Percentiles rank a stretch among this genome's conserved stretches.
Evolutionary conservation across 2,797 vertebrate species (phyloP).

Genomic region (Lerista edwardsae): DNA sequence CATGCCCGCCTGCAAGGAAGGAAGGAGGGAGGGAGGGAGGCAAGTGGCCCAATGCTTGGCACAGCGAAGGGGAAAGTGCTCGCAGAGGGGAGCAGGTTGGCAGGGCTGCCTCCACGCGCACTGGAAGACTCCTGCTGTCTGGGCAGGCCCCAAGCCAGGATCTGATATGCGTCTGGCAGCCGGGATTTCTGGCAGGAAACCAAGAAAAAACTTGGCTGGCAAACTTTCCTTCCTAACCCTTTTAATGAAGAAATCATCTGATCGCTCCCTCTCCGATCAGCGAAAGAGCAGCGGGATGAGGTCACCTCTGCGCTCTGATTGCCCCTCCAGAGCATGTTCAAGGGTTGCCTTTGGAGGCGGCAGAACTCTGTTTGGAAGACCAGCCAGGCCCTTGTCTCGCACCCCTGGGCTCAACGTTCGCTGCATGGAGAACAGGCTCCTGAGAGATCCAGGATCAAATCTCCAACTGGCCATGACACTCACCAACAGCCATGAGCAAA

Average conservation of each 20-base stretch:
- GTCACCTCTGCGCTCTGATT: neutral
- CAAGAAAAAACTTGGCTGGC: neutral
- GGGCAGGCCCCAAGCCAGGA: neutral
- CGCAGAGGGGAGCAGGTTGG: neutral
- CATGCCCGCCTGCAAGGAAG: neutral
- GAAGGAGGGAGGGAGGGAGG: no score
- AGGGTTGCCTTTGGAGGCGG: neutral
- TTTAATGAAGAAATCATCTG: neutral
- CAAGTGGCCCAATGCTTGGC: neutral
- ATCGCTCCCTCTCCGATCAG: accelerated
- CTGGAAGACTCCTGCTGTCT: neutral
- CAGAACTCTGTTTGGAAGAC: neutral
- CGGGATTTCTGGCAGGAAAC: neutral
- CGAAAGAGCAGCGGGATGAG: accelerated
- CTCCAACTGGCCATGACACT: neutral
- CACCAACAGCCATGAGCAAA: no score
- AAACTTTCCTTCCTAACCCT: neutral
- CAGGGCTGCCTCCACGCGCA: neutral
- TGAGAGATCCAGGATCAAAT: no score
- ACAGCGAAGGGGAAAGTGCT: neutral
- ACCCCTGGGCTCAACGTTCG: neutral
- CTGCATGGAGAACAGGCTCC: neutral
- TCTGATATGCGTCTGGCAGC: conserved; percentile 1
- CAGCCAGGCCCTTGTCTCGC: neutral
- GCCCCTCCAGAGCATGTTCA: neutral